A percentile compares a stretch with the other conserved stretches of the same genome.
Conservation (phyloP, 2,797 vertebrate genomes). For the Alcedo quadribrachys region DNA sequence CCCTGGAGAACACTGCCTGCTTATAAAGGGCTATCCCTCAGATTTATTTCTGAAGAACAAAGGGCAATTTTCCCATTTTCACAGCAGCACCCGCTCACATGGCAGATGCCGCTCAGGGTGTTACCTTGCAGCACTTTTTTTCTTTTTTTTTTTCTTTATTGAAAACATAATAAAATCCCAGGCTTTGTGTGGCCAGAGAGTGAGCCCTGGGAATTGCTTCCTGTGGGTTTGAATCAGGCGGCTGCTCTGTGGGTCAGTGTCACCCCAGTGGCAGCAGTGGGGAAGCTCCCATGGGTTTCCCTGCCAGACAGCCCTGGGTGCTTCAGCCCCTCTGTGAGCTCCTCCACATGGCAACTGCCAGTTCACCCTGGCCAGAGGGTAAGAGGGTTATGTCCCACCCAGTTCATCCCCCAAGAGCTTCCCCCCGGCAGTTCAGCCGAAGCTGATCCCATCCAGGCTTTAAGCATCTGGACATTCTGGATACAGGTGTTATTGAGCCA, state of each 20-base stretch:
- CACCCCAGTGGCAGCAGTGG: accelerated
- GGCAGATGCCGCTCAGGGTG: slow-evolving; percentile 2
- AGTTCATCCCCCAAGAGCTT: not conserved
- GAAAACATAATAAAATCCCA: not conserved
- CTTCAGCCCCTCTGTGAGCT: accelerated
- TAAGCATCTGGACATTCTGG: not conserved
- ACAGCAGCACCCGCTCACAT: not conserved
- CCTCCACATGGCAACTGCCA: accelerated
- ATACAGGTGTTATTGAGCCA: not conserved
- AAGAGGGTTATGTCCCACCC: not conserved
- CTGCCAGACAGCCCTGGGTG: accelerated
- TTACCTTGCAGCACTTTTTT: not conserved
- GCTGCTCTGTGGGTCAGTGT: accelerated
- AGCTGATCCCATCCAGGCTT: not conserved
- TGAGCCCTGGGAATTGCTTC: not conserved
- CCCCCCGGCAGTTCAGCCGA: accelerated
- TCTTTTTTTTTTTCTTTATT: not conserved
- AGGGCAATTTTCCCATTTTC: slow-evolving; percentile 52
- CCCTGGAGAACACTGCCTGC: slow-evolving; percentile 39
- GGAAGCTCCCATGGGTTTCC: not conserved
- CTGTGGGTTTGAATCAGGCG: not conserved
- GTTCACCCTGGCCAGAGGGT: accelerated
- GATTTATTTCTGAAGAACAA: slow-evolving; percentile 52
- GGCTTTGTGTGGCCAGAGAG: not conserved
- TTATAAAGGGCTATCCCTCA: slow-evolving; percentile 35